phyloP scores from a whole-genome alignment of 2,797 vertebrate genomes.

The Argentina silus region DNA sequence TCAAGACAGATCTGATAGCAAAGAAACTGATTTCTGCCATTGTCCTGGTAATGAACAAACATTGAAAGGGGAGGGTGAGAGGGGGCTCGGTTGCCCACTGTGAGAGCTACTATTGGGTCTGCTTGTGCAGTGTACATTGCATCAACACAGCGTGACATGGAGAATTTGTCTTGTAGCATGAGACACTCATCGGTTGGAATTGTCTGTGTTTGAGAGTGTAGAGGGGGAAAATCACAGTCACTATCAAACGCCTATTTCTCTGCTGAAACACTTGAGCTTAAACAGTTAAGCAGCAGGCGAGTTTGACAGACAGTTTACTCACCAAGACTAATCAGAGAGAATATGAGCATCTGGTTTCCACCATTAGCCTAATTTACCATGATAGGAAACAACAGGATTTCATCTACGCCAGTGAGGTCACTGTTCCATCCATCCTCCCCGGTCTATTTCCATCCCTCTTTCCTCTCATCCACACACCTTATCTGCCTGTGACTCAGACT shows the following conservation, averaged over 20 bases:
- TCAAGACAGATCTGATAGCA: no score
- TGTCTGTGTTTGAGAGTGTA: not conserved
- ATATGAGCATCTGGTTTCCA: conserved; percentile 57
- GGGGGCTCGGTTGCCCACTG: no score
- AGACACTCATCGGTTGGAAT: not conserved
- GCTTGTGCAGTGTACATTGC: no score
- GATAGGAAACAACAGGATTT: conserved; percentile 41
- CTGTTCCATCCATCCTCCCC: conserved; percentile 12
- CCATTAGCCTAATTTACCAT: conserved; percentile 41
- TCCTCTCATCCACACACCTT: not conserved
- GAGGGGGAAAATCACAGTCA: not conserved
- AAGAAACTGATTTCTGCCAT: no score
- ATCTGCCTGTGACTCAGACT: no score
- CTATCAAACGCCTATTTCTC: not conserved
- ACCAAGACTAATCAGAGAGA: conserved; percentile 41
- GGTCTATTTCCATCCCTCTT: conserved; percentile 9
- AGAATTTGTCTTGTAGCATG: no score
- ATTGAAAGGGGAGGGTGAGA: no score
- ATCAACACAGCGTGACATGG: no score
- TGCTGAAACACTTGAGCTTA: conserved; percentile 11
- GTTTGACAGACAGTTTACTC: conserved; percentile 24
- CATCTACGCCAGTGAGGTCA: conserved; percentile 35
- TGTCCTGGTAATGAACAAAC: no score
- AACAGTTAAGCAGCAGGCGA: conserved; percentile 7
- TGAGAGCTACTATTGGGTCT: no score